Conservation (phyloP, 2,113 vertebrate genomes). For the Zeus faber region DNA sequence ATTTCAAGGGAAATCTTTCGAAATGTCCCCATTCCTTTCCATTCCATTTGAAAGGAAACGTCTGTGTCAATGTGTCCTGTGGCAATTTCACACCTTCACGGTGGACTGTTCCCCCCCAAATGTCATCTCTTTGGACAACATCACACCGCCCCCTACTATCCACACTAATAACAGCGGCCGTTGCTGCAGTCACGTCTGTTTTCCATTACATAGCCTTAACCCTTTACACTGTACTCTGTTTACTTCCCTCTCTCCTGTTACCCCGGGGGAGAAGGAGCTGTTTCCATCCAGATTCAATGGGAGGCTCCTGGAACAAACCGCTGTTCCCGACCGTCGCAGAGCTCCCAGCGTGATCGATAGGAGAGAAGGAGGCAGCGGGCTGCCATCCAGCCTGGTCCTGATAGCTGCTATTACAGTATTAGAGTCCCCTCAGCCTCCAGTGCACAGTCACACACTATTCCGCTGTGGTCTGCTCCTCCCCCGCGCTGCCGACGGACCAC, state of each 20-base stretch:
- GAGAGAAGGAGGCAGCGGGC: conserved; percentile 55
- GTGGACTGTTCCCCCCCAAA: too few species aligned
- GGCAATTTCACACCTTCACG: too few species aligned
- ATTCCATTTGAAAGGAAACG: too few species aligned
- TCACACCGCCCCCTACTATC: too few species aligned
- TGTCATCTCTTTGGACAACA: too few species aligned
- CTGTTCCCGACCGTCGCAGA: conserved; percentile 50
- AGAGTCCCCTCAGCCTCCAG: conserved; percentile 44
- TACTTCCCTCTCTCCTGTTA: conserved; percentile 24
- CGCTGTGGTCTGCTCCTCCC: conserved; percentile 47
- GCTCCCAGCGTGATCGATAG: conserved; percentile 55
- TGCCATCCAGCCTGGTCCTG: conserved; percentile 50
- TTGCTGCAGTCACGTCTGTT: neutral
- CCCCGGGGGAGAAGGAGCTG: conserved; percentile 4
- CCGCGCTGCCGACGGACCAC: conserved; percentile 37
- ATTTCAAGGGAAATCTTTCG: too few species aligned
- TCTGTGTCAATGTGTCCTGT: too few species aligned
- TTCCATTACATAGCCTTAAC: too few species aligned
- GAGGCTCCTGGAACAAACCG: conserved; percentile 49
- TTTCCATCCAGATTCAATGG: conserved; percentile 39
- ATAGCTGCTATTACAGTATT: conserved; percentile 50
- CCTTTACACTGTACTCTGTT: neutral
- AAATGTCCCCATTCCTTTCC: too few species aligned
- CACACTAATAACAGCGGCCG: neutral
- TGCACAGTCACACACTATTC: conserved; percentile 32